These are phyloP conservation scores for Dicerorhinus sumatrensis DNA, from an alignment of 2,113 vertebrate genomes.

Conservation along the genomic window DNA sequence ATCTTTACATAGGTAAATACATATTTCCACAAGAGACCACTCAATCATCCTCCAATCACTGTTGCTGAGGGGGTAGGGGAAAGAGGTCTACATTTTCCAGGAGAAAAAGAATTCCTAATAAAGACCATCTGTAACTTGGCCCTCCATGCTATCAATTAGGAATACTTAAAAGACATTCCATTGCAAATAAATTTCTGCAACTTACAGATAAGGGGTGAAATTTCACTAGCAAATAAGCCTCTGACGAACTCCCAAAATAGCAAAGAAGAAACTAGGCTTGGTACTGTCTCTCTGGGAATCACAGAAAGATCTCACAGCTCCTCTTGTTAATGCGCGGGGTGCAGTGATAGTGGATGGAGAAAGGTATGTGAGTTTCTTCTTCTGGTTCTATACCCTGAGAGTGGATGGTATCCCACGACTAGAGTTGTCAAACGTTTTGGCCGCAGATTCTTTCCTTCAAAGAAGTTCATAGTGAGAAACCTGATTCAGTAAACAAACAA, in stretches of 20 bases:
- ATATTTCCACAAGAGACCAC: slow-evolving; percentile 87
- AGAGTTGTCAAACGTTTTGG: not conserved
- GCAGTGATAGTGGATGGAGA: not conserved
- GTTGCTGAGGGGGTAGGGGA: slow-evolving; percentile 61
- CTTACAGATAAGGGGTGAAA: slow-evolving; percentile 68
- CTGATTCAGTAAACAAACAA: not conserved
- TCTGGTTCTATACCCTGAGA: not conserved
- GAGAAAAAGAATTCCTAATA: slow-evolving; percentile 87
- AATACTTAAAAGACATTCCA: slow-evolving; percentile 85
- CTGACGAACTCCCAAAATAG: slow-evolving; percentile 57
- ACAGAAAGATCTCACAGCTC: not conserved
- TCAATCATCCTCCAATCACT: slow-evolving; percentile 83
- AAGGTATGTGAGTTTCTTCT: not conserved
- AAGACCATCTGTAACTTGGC: slow-evolving; percentile 87
- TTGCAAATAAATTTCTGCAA: slow-evolving; percentile 82
- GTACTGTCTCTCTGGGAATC: not conserved
- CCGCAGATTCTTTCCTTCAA: not conserved
- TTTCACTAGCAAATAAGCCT: slow-evolving; percentile 68
- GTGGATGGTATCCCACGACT: not conserved
- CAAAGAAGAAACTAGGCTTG: slow-evolving; percentile 46
- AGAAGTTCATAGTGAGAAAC: not conserved
- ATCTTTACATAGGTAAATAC: slow-evolving; percentile 83
- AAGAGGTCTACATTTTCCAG: slow-evolving; percentile 83
- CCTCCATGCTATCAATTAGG: slow-evolving; percentile 85
- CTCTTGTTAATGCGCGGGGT: not conserved